Base-by-base conservation (phyloP, 2,797 vertebrate species). In the Alfaro cultratus region DNA sequence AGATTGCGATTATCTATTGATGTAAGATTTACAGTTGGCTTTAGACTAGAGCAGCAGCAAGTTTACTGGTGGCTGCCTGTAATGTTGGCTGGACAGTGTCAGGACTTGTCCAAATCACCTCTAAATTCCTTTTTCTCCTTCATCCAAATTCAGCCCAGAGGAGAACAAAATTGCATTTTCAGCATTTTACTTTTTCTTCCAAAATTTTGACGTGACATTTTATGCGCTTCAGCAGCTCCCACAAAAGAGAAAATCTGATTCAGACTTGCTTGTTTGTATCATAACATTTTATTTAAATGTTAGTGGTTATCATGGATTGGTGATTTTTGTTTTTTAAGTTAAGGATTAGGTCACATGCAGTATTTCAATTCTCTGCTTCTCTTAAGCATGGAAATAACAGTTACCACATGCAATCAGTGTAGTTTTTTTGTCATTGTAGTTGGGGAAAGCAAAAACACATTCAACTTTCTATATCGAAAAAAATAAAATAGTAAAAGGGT, bases 1-100 rank as follows among this genome's bases (percentile, higher is more conserved):
- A 83, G 82, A 90, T 76, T 77, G 73, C 36, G 68, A 87, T 85
- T 83, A 79, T 80, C 64, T 67, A 62, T 77, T 80, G 70, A 47
- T 90, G 83, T 51, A 60, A 74, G 62, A 86, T 91, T 88, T 86
- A 85, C 76, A 78, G 72, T 46, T 82, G 60, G 82, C 76, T 83
- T 81, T 43, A 75, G 55, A 85, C 60, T 51, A 80, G 71, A 83
- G 23, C 78, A 62, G 78, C 79, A 85, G 64, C 36, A 26, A 75
- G 85, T 70, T 84, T 43, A 36, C 41, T 76, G 53, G 45, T 75
- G 72, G 85, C 78, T 39, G 72, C 60, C 80, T 83, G 31, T 73
- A 43, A 85, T 46, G n/a, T 31, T n/a, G 72, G 12, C 76, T 85
- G 67, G 36, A 84, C 82, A 75, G 85, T 86, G 47, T 79, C 43